These are phyloP conservation scores for Carcinoscorpius rotundicauda DNA, from an alignment of 1,140 invertebrate species.

Conservation along the genomic window DNA sequence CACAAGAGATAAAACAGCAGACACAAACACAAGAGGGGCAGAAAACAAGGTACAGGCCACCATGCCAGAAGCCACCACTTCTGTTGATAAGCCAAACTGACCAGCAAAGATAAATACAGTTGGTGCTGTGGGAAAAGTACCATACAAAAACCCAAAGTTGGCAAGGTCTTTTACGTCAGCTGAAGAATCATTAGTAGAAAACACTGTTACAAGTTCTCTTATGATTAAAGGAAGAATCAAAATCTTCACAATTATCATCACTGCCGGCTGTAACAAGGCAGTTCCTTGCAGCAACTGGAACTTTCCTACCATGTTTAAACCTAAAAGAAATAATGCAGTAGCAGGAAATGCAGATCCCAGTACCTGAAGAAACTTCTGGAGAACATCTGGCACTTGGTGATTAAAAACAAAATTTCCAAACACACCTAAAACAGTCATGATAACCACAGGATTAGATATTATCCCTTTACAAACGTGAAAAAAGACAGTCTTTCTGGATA, in stretches of 20 bases:
- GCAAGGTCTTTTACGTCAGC: conserved; percentile 65
- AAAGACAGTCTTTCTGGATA: background rate
- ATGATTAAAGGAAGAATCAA: conserved; percentile 74
- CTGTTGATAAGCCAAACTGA: conserved; percentile 70
- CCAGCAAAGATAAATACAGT: conserved; percentile 88
- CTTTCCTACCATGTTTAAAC: conserved; percentile 85
- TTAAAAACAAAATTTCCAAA: conserved; percentile 69
- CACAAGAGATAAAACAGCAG: conserved; percentile 78
- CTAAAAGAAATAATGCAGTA: conserved; percentile 77
- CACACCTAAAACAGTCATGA: conserved; percentile 87
- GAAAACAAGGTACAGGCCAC: conserved; percentile 87
- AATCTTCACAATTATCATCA: conserved; percentile 81
- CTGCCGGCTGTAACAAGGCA: conserved; percentile 62
- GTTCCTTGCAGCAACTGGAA: conserved; percentile 59
- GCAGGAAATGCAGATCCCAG: conserved; percentile 81
- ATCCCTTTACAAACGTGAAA: conserved; percentile 47
- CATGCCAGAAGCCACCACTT: conserved; percentile 80
- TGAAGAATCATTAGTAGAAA: conserved; percentile 50
- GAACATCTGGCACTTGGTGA: conserved; percentile 56
- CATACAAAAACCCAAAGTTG: conserved; percentile 91
- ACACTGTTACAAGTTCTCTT: conserved; percentile 64
- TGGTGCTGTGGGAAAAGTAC: conserved; percentile 87
- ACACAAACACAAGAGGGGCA: conserved; percentile 87
- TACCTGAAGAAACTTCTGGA: conserved; percentile 56
- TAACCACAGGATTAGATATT: conserved; percentile 72